Evolutionary conservation across 2,888 invertebrate genomes (phyloP), one percentile per base, ranked within the genome.

Genomic region (Atrina japonica): DNA sequence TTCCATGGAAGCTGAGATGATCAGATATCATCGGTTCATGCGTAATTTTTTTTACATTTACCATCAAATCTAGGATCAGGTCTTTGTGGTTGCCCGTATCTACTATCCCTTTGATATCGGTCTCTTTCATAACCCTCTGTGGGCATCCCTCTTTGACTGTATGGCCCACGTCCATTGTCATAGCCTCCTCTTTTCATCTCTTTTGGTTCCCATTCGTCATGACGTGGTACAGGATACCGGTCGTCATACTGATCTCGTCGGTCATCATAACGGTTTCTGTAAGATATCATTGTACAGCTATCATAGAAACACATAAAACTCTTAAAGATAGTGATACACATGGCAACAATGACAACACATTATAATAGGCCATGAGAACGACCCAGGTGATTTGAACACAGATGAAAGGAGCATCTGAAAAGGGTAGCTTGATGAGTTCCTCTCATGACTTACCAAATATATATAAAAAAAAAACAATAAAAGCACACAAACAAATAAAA

Each of bases 61-160:
- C 64, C 52, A 18, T 61, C 58, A 45, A 43, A 67, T 53, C 60
- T 40, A 11, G 67, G 21, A 43, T 52, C 56, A 16, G 43, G 52
- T 11, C 41, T n/a, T n/a, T n/a, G n/a, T n/a, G n/a, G 29, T 53
- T 60, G 47, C n/a, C 50, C 21, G 21, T 50, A 49, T 43, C 56
- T 47, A 29, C 65, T 52, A 9, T 70, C 59, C 40, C 70, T 58
- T 16, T 43, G 52, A 40, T 52, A 53, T 16, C 70, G 27, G 16
- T 71, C 71, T 30, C 71, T 66, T 21, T 71, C 71, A 52, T 43
- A 70, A n/a, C 64, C 50, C 30, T 70, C 70, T 30, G 64, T 50
- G 9, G 52, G 52, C 11, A 25, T 40, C 18, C 63, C 41, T 21
- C 65, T 18, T 35, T 64, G 69, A 25, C 64, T 58, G 40, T 53